Evolutionary conservation across 2,888 invertebrate genomes (phyloP), one percentile per base, ranked within the genome.

Genomic region (Pollenia angustigena): DNA sequence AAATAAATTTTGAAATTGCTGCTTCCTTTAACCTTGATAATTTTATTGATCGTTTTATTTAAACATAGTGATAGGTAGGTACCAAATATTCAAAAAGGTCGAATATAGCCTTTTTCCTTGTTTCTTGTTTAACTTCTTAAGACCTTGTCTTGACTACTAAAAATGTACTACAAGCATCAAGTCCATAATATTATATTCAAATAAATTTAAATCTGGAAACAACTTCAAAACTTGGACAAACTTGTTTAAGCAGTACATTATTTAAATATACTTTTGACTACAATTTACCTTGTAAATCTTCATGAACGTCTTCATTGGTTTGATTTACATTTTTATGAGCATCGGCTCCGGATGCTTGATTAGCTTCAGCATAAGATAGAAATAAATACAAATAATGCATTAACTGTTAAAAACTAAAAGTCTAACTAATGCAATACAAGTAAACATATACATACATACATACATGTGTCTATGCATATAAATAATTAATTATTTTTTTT

Each of bases 271-370:
- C 7, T 40, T 56, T 8, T 46, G 10, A 46, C 46, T 42, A 14
- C 62, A 74, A 58, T 64, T 81, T 87, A 87, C 87, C 87, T 87
- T 84, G 81, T 50, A 81, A 71, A 76, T 83, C 71, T 72, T 83
- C 76, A 82, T 79, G 76, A 76, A 52, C 64, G 72, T 85, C 86
- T 42, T 83, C 62, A 72, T 78, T 83, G 66, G 82, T 72, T 81
- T 84, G 66, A 87, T 84, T 81, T 78, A 78, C 78, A 87, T 44
- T 62, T 18, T 62, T 72, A 74, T 81, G 88, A 87, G 88, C 88
- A 90, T 90, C 89, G 85, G 90, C 89, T 89, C 89, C 91, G 90
- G 90, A 89, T 91, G 88, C 88, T 72, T 89, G 88, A 80, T 88
- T 89, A 90, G 90, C 89, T 89, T 90, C 80, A 87, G 88, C 80